phyloP scores from a whole-genome alignment of 2,797 vertebrate genomes.

The Synanceia verrucosa region DNA sequence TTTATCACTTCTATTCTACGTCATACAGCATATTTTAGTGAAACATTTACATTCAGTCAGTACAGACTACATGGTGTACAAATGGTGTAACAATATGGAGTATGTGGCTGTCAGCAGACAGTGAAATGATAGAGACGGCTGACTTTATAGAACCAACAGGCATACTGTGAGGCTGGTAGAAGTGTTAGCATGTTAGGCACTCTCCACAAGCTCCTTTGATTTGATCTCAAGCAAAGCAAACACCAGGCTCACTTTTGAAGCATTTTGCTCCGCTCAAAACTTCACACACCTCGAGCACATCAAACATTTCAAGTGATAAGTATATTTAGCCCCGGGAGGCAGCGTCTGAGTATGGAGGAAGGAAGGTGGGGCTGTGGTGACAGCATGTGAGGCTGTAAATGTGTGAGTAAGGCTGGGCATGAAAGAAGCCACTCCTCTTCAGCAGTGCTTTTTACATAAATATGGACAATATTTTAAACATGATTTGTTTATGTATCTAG shows the following conservation, averaged over 20 bases:
- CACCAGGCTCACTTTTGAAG: constrained; percentile 6
- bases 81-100: not conserved
- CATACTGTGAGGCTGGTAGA: not conserved
- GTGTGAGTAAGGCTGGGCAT: not conserved
- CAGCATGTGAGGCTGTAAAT: not conserved
- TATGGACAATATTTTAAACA: no score
- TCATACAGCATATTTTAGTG: accelerated
- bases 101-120: not conserved
- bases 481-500: no score
- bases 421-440: not conserved
- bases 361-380: not conserved
- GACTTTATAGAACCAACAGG: not conserved
- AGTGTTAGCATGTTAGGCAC: not conserved
- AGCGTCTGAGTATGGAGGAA: not conserved
- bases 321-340: not conserved
- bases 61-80: not conserved
- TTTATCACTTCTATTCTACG: not conserved
- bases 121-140: not conserved
- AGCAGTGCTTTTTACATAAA: not conserved
- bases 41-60: not conserved
- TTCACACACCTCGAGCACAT: not conserved
- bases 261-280: not conserved
- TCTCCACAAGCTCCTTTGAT: constrained; percentile 9
- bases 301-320: constrained; percentile 7
- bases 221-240: not conserved